A percentile compares a stretch with the other conserved stretches of the same genome.
phyloP scores from a whole-genome alignment of 2,113 vertebrate species.

The Gasterosteus aculeatus region DNA sequence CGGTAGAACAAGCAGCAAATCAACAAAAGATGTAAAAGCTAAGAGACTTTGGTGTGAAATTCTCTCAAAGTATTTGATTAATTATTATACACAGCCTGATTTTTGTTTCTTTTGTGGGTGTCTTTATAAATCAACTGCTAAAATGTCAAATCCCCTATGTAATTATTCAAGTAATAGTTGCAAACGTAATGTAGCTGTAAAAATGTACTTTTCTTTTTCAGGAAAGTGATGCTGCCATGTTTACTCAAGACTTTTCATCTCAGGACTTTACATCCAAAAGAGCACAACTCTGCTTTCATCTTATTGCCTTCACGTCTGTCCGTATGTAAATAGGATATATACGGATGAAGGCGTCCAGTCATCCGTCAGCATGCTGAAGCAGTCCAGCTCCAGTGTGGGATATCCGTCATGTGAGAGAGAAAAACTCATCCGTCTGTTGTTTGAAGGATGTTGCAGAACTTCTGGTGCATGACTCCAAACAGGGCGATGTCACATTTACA shows the following conservation, averaged over 20 bases:
- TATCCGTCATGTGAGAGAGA: constrained; percentile 51
- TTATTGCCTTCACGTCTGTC: constrained; percentile 46
- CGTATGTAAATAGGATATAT: constrained; percentile 58
- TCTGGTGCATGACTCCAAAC: constrained; percentile 5
- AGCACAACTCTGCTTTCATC: constrained; percentile 50
- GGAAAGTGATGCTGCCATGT: neutral
- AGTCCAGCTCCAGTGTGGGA: constrained; percentile 50
- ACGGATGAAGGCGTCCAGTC: constrained; percentile 53
- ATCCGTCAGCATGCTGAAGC: constrained; percentile 61
- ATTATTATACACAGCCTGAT: neutral
- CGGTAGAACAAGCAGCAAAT: neutral
- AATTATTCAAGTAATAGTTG: neutral
- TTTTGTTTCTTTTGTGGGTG: neutral
- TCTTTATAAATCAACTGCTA: neutral
- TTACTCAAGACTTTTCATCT: neutral
- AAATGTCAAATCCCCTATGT: neutral
- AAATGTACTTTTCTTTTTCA: neutral
- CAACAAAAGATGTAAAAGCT: neutral
- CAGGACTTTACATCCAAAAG: constrained; percentile 28
- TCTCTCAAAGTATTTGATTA: neutral
- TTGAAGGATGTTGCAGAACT: constrained; percentile 29
- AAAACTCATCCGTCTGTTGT: constrained; percentile 59
- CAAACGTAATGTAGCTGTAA: neutral
- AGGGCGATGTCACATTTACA: constrained; percentile 12
- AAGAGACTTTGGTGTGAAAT: neutral